phyloP scores from a whole-genome alignment of 1,140 invertebrate genomes.

The Penaeus vannamei region DNA sequence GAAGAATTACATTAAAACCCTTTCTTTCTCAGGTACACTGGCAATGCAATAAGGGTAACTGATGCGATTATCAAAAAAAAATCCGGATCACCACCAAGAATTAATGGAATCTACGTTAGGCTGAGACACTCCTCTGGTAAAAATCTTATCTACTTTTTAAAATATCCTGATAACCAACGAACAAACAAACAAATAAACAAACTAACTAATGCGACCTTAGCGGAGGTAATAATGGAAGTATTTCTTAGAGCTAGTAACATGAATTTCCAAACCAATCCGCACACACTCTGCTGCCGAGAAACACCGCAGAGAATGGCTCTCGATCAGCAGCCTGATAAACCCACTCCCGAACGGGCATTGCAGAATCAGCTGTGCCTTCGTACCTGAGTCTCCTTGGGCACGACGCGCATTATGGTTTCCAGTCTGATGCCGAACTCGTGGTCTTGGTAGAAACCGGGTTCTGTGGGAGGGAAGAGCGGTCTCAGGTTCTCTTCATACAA shows the following conservation, averaged over 20 bases:
- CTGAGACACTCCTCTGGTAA: too few species aligned
- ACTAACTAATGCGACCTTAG: too few species aligned
- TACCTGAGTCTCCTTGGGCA: slow-evolving; percentile 69
- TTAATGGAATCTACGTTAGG: too few species aligned
- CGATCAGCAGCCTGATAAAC: slow-evolving; percentile 76
- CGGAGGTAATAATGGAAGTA: neutral
- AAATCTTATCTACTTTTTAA: too few species aligned
- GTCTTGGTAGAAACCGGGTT: slow-evolving; percentile 84
- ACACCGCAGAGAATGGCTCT: slow-evolving; percentile 91
- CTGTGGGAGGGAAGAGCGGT: neutral
- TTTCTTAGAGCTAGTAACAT: neutral
- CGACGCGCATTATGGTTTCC: slow-evolving; percentile 91
- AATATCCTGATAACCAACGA: too few species aligned
- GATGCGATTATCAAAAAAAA: too few species aligned
- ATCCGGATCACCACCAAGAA: too few species aligned
- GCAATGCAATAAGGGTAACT: too few species aligned
- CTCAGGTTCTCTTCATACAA: neutral
- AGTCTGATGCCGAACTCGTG: slow-evolving; percentile 91
- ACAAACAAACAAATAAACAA: neutral
- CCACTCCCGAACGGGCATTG: too few species aligned
- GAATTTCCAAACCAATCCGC: neutral
- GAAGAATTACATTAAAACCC: too few species aligned
- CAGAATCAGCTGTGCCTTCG: neutral
- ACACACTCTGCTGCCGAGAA: slow-evolving; percentile 80
- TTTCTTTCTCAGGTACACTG: too few species aligned